Evolutionary conservation across 2,797 vertebrate species (phyloP).

Genomic region (Galaxias olidus): DNA sequence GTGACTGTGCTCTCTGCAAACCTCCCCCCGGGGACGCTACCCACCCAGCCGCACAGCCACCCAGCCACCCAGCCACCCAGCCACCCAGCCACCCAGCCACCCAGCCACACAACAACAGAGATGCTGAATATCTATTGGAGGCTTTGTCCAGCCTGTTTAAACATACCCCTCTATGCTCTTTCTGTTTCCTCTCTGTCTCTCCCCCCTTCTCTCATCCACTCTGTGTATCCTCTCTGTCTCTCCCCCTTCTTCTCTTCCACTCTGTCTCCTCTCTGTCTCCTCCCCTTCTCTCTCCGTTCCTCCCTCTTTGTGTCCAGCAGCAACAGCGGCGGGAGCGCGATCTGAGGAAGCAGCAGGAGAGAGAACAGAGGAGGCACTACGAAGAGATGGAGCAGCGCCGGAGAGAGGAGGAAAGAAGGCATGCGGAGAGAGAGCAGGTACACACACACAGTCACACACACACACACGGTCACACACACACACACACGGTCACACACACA

Average conservation of each 20-base stretch:
- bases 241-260: neutral
- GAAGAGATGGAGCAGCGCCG: slow-evolving; percentile 88
- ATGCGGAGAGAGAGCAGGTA: slow-evolving; percentile 94
- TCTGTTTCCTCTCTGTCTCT: slow-evolving; percentile 13
- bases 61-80: too few species aligned
- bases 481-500: neutral
- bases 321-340: slow-evolving; percentile 91
- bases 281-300: neutral
- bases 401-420: slow-evolving; percentile 89
- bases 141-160: too few species aligned
- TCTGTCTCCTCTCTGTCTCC: neutral
- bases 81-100: too few species aligned
- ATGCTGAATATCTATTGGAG: too few species aligned
- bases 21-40: too few species aligned
- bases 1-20: too few species aligned
- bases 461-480: slow-evolving; percentile 7
- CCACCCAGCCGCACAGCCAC: too few species aligned
- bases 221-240: neutral
- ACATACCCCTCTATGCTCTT: too few species aligned
- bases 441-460: neutral
- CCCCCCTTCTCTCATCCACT: neutral
- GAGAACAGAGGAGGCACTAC: slow-evolving; percentile 83
- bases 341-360: slow-evolving; percentile 89
- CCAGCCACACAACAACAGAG: slow-evolving; percentile 1
- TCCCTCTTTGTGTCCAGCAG: slow-evolving; percentile 55